phyloP scores from a whole-genome alignment of 64 coral and sea anemone genomes.

The Stylophora pistillata region DNA sequence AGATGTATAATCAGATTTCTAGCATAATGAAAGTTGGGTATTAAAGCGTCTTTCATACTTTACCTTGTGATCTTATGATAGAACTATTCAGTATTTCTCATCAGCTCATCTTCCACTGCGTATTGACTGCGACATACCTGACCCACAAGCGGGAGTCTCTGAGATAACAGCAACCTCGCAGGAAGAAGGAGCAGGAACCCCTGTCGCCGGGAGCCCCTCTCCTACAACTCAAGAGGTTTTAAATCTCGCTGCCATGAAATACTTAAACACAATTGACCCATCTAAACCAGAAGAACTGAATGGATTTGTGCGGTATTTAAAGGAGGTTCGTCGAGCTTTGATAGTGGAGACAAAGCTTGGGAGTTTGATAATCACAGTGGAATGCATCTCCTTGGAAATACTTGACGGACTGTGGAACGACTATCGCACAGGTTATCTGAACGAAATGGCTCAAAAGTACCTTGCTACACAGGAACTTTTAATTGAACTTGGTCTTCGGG shows the following conservation, averaged over 20 bases:
- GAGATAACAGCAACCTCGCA: no score
- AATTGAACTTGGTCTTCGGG: neutral
- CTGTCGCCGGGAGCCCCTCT: no score
- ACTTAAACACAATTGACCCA: neutral
- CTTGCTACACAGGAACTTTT: neutral
- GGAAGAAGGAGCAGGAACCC: no score
- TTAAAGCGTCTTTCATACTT: no score
- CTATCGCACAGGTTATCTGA: constrained; percentile 3
- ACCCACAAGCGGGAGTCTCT: no score
- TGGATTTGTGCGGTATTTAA: neutral
- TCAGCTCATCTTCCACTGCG: no score
- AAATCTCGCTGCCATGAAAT: neutral
- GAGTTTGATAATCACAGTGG: neutral
- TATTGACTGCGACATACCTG: no score
- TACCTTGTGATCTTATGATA: no score
- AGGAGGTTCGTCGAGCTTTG: neutral
- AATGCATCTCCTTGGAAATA: neutral
- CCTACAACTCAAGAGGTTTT: neutral
- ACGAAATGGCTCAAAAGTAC: neutral
- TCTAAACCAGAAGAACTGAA: neutral
- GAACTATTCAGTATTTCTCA: no score
- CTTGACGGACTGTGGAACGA: neutral
- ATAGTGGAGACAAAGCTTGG: neutral
- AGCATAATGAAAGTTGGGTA: no score
- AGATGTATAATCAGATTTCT: no score